These are phyloP conservation scores for Platichthys stellatus DNA, from an alignment of 2,113 vertebrate genomes.

Conservation along the genomic window DNA sequence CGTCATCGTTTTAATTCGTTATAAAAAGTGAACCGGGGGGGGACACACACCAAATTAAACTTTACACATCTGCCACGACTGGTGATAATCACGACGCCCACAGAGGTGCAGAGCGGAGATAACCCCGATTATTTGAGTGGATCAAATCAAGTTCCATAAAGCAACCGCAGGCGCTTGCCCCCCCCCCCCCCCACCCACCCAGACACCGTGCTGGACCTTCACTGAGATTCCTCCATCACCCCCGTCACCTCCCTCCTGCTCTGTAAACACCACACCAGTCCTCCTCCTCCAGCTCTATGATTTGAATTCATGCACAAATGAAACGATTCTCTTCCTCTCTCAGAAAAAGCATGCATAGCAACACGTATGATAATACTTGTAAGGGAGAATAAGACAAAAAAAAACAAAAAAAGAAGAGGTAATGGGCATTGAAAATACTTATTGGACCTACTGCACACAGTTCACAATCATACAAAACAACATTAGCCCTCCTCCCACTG, in stretches of 20 bases:
- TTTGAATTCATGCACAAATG: conserved; percentile 75
- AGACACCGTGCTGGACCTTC: conserved; percentile 12
- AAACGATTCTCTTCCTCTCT: conserved; percentile 45
- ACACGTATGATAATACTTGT: conserved; percentile 77
- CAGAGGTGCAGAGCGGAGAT: conserved; percentile 50
- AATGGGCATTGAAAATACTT: conserved; percentile 69
- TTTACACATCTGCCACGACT: conserved; percentile 33
- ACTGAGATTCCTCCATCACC: conserved; percentile 4
- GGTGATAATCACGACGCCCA: conserved; percentile 34
- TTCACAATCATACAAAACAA: conserved; percentile 64
- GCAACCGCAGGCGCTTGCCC: not conserved
- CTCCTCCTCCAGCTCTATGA: conserved; percentile 63
- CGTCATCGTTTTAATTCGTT: too few relatives aligned
- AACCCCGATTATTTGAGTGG: conserved; percentile 38
- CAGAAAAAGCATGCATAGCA: conserved; percentile 75
- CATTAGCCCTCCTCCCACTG: conserved; percentile 7
- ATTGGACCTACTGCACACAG: conserved; percentile 69
- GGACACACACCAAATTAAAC: conserved; percentile 40
- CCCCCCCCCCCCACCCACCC: not conserved
- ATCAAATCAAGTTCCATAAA: not conserved
- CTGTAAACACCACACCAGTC: conserved; percentile 16
- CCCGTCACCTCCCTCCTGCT: conserved; percentile 8
- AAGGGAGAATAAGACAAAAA: conserved; percentile 61
- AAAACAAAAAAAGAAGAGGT: conserved; percentile 49
- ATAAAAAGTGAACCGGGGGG: too few relatives aligned